Percentiles rank a stretch among this genome's conserved stretches.
Evolutionary conservation across 92 coral and sea anemone species (phyloP).

Genomic region (Pocillopora grandis): DNA sequence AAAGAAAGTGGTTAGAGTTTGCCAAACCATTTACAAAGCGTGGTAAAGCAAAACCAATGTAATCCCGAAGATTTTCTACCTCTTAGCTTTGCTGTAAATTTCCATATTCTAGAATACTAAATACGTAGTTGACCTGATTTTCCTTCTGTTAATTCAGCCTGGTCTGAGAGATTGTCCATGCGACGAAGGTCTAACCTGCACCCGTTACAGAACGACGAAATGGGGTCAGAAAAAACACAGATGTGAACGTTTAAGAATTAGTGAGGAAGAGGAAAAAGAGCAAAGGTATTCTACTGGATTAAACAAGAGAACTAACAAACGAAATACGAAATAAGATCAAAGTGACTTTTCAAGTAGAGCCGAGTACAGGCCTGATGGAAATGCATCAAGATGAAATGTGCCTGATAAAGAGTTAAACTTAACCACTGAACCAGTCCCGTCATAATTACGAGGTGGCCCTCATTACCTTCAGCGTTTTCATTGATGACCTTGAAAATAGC

Average conservation of each 20-base stretch:
- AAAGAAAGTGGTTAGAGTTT: no score
- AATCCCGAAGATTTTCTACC: no score
- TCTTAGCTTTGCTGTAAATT: not conserved
- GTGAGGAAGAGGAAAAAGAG: constrained; percentile 30
- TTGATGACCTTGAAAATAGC: not conserved
- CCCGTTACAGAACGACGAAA: constrained; percentile 30
- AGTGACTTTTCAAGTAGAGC: not conserved
- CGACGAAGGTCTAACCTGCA: constrained; percentile 34
- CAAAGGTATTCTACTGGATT: constrained; percentile 27
- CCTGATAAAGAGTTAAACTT: no score
- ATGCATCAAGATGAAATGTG: no score
- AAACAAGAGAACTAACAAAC: not conserved
- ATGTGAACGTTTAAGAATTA: constrained; percentile 19
- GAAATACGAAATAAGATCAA: not conserved
- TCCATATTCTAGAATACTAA: not conserved
- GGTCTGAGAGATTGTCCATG: constrained; percentile 48
- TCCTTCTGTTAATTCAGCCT: constrained; percentile 9
- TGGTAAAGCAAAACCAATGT: no score
- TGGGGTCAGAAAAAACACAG: constrained; percentile 32
- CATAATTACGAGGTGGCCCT: no score
- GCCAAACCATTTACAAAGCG: no score
- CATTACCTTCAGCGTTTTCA: no score
- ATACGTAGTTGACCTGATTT: not conserved
- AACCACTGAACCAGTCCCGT: no score
- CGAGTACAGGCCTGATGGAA: not conserved